Percentiles rank a stretch among this genome's conserved stretches.
Evolutionary conservation across 2,113 vertebrate genomes (phyloP).

Genomic region (Sturnira hondurensis): DNA sequence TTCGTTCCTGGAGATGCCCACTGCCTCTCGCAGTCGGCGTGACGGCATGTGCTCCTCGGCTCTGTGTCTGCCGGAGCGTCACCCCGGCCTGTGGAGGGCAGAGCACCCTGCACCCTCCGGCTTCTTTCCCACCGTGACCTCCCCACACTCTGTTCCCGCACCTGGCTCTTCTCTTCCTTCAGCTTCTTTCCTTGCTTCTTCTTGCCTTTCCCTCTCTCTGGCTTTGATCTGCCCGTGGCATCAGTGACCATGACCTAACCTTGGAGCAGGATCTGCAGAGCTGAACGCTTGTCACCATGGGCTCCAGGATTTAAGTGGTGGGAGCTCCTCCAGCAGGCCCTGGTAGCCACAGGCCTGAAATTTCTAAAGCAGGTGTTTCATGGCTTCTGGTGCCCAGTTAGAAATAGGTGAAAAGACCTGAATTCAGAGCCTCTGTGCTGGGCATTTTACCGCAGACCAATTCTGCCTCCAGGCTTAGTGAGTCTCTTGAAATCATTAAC

Average conservation of each 20-base stretch:
- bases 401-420: not conserved
- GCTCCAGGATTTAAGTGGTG: not conserved
- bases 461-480: not conserved
- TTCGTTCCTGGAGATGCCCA: not conserved
- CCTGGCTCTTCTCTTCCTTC: not conserved
- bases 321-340: not conserved
- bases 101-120: too few relatives aligned
- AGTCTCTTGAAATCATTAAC: not conserved
- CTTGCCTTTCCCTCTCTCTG: not conserved
- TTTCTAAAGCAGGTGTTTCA: not conserved
- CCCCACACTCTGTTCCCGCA: accelerated
- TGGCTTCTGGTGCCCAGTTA: not conserved
- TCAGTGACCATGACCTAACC: too few relatives aligned
- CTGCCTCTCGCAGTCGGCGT: accelerated
- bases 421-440: not conserved
- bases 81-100: too few relatives aligned
- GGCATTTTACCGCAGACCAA: not conserved
- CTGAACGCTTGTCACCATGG: not conserved
- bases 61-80: not conserved
- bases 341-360: not conserved
- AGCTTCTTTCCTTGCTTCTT: not conserved
- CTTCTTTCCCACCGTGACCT: not conserved
- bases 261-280: not conserved
- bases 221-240: not conserved
- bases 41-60: not conserved